Percentiles rank a stretch among this genome's conserved stretches.
Evolutionary conservation across 1,140 invertebrate genomes (phyloP).

Genomic region (Pantala flavescens): DNA sequence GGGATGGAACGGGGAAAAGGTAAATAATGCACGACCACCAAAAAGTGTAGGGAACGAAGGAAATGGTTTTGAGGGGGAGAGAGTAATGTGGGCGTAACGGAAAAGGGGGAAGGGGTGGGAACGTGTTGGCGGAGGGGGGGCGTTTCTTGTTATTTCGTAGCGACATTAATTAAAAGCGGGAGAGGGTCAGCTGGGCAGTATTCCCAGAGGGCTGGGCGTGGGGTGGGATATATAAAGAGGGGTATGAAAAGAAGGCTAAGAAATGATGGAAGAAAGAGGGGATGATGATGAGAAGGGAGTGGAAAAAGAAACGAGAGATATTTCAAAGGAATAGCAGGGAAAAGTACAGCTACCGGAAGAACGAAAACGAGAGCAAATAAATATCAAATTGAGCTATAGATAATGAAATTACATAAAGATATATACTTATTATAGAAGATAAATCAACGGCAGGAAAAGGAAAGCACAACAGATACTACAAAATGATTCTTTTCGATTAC

Average conservation of each 20-base stretch:
- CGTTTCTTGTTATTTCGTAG: constrained; percentile 1
- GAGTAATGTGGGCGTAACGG: background rate
- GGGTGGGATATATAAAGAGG: background rate
- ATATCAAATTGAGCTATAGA: too few species aligned
- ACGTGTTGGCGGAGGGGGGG: background rate
- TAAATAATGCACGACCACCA: too few species aligned
- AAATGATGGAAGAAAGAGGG: background rate
- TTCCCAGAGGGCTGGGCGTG: background rate
- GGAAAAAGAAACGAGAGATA: background rate
- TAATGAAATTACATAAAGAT: too few species aligned
- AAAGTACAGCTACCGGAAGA: too few species aligned
- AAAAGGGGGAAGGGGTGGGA: background rate
- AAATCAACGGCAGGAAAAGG: too few species aligned
- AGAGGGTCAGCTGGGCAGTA: constrained; percentile 2
- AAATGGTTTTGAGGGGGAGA: background rate
- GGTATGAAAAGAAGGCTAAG: background rate
- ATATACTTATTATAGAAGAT: too few species aligned
- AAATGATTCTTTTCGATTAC: too few species aligned
- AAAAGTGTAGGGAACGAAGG: too few species aligned
- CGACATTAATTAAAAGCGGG: constrained; percentile 5
- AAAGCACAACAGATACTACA: too few species aligned
- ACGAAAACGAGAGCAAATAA: too few species aligned
- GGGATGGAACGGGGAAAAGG: too few species aligned
- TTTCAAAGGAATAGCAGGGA: too few species aligned
- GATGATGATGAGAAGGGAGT: background rate